Base-by-base conservation (phyloP, 30 jellyfish, hydroid and myxozoan species). In the Nemopilema nomurai region DNA sequence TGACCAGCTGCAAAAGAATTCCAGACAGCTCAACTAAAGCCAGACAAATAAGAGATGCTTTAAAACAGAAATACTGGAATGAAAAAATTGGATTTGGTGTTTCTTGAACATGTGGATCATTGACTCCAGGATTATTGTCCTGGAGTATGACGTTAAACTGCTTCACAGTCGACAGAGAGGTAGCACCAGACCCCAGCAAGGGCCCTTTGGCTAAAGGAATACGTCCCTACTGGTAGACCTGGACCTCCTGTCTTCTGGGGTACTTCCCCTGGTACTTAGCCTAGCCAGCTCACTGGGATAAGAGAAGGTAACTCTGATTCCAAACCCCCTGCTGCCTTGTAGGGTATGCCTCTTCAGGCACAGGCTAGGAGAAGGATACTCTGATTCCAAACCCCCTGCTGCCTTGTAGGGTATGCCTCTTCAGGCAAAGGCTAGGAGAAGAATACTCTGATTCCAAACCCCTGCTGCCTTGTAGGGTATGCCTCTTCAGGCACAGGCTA, bases 21-120 rank as follows among this genome's bases (percentile, higher is more conserved):
- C 71, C 71, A 13, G 83, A 63, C 51, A 66, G 63, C 71, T 66
- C 71, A 20, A 66, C 71, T 29, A 63, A 62, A 28, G 89, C 82
- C 41, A 69, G 82, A 28, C 53, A 66, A 80, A 63, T 80, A 31
- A 64, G 89, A 80, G 83, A 80, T 50, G 69, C 67, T 31, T 25
- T 80, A 16, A 80, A 63, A 29, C 28, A 49, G 50, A 80, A 80
- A 80, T 62, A 19, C 25, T 80, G 89, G 89, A 22, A 80, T 23
- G 81, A 77, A 57, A 74, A 51, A 51, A 51, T 51, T 51, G 67
- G 67, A 16, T 16, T 51, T 51, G 67, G 67, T 19, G 67, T 51
- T 51, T 51, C 20, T 51, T 51, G 67, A 51, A 51, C 67, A 51
- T 51, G 19, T 9, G 16, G 67, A 51, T 51, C 16, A 51, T 51